phyloP scores from a whole-genome alignment of 30 jellyfish, hydroid and myxozoan genomes.

The Pseudorhiza aurosa region DNA sequence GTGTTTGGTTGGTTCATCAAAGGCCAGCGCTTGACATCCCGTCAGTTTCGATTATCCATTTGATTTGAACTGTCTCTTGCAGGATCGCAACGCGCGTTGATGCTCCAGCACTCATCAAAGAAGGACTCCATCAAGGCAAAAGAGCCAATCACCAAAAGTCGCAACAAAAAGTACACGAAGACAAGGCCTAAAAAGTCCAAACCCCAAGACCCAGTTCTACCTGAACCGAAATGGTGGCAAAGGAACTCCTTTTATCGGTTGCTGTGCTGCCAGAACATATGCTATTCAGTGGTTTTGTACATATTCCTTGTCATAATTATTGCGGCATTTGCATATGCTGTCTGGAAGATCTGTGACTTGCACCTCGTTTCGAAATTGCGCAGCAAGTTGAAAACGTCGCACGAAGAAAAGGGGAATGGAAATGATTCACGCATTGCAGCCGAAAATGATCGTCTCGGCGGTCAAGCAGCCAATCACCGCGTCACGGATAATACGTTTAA shows the following conservation, averaged over 20 bases:
- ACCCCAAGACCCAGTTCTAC: slow-evolving; percentile 5
- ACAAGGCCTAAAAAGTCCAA: slow-evolving; percentile 43
- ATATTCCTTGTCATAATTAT: slow-evolving; percentile 25
- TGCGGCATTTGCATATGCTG: slow-evolving; percentile 49
- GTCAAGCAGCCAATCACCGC: background rate
- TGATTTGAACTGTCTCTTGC: slow-evolving; percentile 1
- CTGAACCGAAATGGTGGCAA: slow-evolving; percentile 63
- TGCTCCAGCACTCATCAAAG: slow-evolving; percentile 66
- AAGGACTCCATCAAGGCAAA: slow-evolving; percentile 60
- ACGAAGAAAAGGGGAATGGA: background rate
- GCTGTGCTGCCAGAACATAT: slow-evolving; percentile 59
- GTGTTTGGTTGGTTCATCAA: too few species aligned
- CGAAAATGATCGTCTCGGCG: background rate
- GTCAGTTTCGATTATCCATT: too few species aligned
- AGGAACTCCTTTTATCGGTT: slow-evolving; percentile 39
- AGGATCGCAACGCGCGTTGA: slow-evolving; percentile 72
- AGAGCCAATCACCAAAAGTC: slow-evolving; percentile 51
- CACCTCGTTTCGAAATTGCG: slow-evolving; percentile 8
- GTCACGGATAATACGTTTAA: background rate
- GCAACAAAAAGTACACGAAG: slow-evolving; percentile 59
- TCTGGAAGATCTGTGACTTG: slow-evolving; percentile 52
- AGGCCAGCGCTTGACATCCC: too few species aligned
- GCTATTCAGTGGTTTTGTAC: slow-evolving; percentile 37
- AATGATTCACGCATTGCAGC: background rate
- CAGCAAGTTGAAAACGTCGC: background rate